phyloP scores from a whole-genome alignment of 92 coral and sea anemone genomes.

The Metridium senile region DNA sequence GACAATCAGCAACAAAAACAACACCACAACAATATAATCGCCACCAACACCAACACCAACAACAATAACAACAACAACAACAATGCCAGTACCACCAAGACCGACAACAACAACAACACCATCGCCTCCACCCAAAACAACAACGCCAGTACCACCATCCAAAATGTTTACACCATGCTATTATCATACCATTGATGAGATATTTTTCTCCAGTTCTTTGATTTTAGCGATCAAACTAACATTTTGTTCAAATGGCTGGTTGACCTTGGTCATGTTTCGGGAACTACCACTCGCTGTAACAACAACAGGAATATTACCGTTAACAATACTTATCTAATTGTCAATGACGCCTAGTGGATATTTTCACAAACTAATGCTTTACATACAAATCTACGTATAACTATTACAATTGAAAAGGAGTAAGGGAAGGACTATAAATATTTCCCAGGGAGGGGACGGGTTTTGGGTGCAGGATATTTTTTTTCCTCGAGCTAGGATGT shows the following conservation, averaged over 20 bases:
- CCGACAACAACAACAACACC: background rate
- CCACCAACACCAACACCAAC: no score
- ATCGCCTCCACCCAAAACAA: background rate
- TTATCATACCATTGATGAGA: slow-evolving; percentile 9
- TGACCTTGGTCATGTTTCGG: background rate
- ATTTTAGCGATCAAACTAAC: background rate
- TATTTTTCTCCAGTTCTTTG: slow-evolving; percentile 7
- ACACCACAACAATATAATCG: no score
- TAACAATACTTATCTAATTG: no score
- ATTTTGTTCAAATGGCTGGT: background rate
- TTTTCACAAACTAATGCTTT: no score
- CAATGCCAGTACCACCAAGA: background rate
- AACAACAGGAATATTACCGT: background rate
- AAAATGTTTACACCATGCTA: background rate
- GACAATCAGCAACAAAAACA: no score
- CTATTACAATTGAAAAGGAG: no score
- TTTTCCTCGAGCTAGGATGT: no score
- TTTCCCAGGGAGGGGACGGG: no score
- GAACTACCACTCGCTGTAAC: background rate
- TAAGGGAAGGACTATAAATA: no score
- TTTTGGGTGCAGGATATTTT: no score
- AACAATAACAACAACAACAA: background rate
- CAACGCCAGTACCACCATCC: background rate
- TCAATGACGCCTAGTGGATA: no score
- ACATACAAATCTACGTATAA: no score